Base-by-base conservation (phyloP, 2,888 invertebrate species). In the Pseudococcus longispinus region DNA sequence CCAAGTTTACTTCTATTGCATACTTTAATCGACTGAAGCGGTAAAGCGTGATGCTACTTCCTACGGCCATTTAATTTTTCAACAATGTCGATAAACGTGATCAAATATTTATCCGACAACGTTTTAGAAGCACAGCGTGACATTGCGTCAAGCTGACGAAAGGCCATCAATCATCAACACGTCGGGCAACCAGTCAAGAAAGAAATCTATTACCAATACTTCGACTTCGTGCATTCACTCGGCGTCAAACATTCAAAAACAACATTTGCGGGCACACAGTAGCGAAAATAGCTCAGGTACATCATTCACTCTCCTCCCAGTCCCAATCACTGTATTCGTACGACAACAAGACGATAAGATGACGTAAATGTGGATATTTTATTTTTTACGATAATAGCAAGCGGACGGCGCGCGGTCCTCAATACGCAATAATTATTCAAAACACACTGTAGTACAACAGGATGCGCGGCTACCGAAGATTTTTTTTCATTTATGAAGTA, bases 351-450 rank as follows among this genome's bases (percentile, higher is more conserved):
- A 23, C 23, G 13, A 23, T 15, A 11, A 70, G 70, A 29, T 70
- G 70, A 70, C 29, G 70, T 70, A 70, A 70, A 70, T 70, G 29
- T 32, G 32, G 26, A 18, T 70, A 70, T 29, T 70, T 37, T 32
- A 4, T 32, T 32, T 37, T 70, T 29, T 29, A 70, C 70, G 26
- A 29, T 60, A 23, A 60, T 55, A n/a, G 9, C 13, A 55, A 55
- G n/a, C n/a, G 60, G 23, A 23, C 23, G 29, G 23, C 23, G 29
- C 29, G 70, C 13, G 18, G 15, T 0, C 70, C 8, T 70, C 70
- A 29, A 70, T 70, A 70, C 70, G 70, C 70, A 70, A 70, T 70
- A 70, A 70, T 70, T 70, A 70, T 70, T 70, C 70, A 70, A 70
- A 70, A 70, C 29, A 18, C 60, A 60, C 55, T n/a, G n/a, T 23